phyloP scores from a whole-genome alignment of 2,888 invertebrate genomes.

The Cerceris ruficornis region DNA sequence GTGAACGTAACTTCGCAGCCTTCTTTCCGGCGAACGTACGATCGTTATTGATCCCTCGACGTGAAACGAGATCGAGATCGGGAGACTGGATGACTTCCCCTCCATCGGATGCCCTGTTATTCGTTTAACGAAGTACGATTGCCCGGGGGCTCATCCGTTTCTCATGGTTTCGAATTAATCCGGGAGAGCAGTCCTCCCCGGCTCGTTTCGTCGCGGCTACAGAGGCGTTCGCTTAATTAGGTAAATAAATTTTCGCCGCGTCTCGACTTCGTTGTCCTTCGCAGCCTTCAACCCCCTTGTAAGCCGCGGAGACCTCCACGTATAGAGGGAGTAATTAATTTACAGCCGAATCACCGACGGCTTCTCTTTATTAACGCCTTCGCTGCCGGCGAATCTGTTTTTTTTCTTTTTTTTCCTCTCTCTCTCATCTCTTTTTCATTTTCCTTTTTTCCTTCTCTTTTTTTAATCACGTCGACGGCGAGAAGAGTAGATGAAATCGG shows the following conservation, averaged over 20 bases:
- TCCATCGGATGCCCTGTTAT: slow-evolving; percentile 32
- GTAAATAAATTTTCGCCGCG: slow-evolving; percentile 60
- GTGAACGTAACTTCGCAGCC: not conserved
- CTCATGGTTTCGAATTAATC: slow-evolving; percentile 46
- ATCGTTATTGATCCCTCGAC: slow-evolving; percentile 28
- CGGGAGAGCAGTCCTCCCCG: slow-evolving; percentile 20
- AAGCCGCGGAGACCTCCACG: slow-evolving; percentile 30
- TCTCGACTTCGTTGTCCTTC: slow-evolving; percentile 26
- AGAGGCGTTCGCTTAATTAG: slow-evolving; percentile 51
- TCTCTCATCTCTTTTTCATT: not conserved
- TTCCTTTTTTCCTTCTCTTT: not conserved
- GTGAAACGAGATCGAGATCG: slow-evolving; percentile 19
- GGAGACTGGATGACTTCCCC: slow-evolving; percentile 8
- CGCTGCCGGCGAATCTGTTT: not conserved
- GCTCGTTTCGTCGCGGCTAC: slow-evolving; percentile 29
- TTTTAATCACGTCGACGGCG: not conserved
- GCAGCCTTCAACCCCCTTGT: slow-evolving; percentile 16
- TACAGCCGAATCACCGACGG: slow-evolving; percentile 9
- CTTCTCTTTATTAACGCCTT: not conserved
- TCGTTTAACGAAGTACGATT: slow-evolving; percentile 48
- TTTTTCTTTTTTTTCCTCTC: not conserved
- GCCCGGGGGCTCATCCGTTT: slow-evolving; percentile 35
- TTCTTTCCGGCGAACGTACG: slow-evolving; percentile 6
- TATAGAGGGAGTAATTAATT: slow-evolving; percentile 44
- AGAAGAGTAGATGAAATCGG: not conserved